A percentile compares a stretch with the other conserved stretches of the same genome.
Evolutionary conservation across 2,113 vertebrate species (phyloP).

Genomic region (Sorex fumeus): DNA sequence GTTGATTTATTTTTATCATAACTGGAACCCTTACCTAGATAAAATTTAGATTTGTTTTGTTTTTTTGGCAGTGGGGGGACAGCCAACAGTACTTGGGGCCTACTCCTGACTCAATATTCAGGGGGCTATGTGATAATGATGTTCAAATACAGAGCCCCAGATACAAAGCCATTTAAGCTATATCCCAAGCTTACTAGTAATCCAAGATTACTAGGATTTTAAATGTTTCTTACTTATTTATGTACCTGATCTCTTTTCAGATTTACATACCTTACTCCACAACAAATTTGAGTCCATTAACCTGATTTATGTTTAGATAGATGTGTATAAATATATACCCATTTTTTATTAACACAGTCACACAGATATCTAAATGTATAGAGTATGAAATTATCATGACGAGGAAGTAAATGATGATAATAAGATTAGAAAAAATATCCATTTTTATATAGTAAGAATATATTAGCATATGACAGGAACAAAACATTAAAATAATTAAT

Average conservation of each 20-base stretch:
- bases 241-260: background rate
- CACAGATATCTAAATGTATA: background rate
- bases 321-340: background rate
- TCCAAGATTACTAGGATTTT: background rate
- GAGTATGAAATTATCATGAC: background rate
- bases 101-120: too few species aligned
- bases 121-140: too few species aligned
- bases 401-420: background rate
- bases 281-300: constrained; percentile 47
- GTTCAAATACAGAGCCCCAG: too few species aligned
- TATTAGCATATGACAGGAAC: background rate
- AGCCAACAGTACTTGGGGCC: too few species aligned
- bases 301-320: background rate
- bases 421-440: constrained; percentile 11
- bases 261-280: background rate
- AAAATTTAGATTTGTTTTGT: too few species aligned
- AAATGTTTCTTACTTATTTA: constrained; percentile 30
- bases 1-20: constrained; percentile 9
- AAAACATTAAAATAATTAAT: constrained; percentile 13
- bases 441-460: constrained; percentile 38
- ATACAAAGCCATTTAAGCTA: too few species aligned
- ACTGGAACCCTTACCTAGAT: background rate
- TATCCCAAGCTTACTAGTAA: background rate
- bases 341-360: background rate
- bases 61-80: too few species aligned